Conservation (phyloP, 1,140 invertebrate species). For the Sarcophaga peregrina region DNA sequence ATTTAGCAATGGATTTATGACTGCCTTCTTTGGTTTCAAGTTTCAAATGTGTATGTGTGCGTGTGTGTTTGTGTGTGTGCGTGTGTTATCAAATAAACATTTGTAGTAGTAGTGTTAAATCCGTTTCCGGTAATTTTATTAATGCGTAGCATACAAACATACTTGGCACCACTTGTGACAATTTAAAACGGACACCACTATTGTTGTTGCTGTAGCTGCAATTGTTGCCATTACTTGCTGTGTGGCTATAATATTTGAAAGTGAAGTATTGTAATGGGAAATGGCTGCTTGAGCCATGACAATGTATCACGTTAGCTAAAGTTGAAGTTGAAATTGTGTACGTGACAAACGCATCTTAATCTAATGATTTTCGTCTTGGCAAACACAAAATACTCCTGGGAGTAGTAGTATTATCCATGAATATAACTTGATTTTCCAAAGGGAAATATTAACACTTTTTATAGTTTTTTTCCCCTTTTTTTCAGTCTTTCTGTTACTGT, state of each 20-base stretch:
- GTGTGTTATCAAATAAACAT: background rate
- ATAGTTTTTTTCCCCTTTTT: no score
- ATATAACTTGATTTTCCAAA: conserved; percentile 20
- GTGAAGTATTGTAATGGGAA: no score
- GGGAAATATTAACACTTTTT: conserved; percentile 22
- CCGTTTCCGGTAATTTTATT: conserved; percentile 10
- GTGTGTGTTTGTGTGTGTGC: no score
- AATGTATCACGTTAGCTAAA: background rate
- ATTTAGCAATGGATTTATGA: no score
- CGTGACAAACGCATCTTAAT: conserved; percentile 23
- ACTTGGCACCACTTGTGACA: background rate
- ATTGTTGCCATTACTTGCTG: no score
- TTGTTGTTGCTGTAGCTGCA: no score
- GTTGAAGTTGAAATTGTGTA: background rate
- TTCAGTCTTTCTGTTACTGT: no score
- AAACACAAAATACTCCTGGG: background rate
- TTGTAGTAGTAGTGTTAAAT: conserved; percentile 20
- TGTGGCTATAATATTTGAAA: no score
- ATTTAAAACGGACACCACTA: background rate
- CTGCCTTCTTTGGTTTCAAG: no score
- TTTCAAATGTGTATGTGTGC: no score
- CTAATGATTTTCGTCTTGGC: background rate
- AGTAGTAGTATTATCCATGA: background rate
- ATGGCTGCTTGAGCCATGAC: background rate
- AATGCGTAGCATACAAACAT: background rate